Percentiles rank a stretch among this genome's conserved stretches.
phyloP scores from a whole-genome alignment of 1,140 invertebrate genomes.

The Cherax destructor region DNA sequence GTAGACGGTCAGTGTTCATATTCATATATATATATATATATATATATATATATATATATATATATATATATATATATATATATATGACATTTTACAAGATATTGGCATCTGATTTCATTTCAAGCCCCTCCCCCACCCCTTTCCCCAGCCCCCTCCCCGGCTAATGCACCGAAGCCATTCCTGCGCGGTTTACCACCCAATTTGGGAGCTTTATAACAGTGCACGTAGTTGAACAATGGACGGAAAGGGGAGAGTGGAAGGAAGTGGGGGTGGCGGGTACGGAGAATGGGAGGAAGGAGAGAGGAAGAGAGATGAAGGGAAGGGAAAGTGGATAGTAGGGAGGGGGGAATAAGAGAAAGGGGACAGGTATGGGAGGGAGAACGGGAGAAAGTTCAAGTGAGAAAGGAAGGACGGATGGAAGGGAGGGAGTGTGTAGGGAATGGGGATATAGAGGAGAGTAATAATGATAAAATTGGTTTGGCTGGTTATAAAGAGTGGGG shows the following conservation, averaged over 20 bases:
- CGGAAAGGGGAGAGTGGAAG: background rate
- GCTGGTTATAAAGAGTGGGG: too few species aligned
- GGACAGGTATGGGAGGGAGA: too few species aligned
- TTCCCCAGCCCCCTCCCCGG: too few species aligned
- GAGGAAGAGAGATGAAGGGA: background rate
- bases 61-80: slow-evolving; percentile 8
- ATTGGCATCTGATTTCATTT: slow-evolving; percentile 51
- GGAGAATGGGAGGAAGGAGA: background rate
- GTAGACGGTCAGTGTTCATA: too few species aligned
- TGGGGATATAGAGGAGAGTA: too few species aligned
- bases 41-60: background rate
- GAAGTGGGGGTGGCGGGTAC: background rate
- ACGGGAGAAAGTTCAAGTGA: too few species aligned
- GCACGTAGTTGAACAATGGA: slow-evolving; percentile 45
- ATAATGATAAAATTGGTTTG: too few species aligned
- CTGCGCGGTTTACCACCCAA: slow-evolving; percentile 41
- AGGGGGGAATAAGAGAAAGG: background rate
- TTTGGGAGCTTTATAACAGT: slow-evolving; percentile 42
- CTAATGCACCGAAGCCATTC: slow-evolving; percentile 42
- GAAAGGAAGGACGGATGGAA: too few species aligned
- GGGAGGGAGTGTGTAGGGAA: too few species aligned
- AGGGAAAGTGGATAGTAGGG: background rate
- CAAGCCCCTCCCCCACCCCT: background rate
- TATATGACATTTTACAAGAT: background rate
- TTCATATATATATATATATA: slow-evolving; percentile 12